Conservation (phyloP, 2,888 invertebrate species). For the Melinaea menophilus region DNA sequence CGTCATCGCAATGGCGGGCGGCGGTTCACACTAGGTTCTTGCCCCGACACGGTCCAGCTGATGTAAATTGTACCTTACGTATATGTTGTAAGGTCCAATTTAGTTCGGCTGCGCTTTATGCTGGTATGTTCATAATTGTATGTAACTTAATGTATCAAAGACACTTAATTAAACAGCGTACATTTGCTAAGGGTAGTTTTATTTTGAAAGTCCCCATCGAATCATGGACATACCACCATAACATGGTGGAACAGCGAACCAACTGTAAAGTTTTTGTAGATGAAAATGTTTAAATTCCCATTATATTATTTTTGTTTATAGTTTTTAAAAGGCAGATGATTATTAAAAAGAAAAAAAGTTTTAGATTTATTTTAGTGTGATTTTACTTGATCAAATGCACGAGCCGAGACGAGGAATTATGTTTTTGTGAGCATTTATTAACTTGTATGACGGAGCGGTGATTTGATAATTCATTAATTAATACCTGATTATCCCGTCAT, state of each 20-base stretch:
- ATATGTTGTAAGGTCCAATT: neutral
- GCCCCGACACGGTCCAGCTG: slow-evolving; percentile 20
- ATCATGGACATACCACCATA: slow-evolving; percentile 70
- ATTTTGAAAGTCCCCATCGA: slow-evolving; percentile 53
- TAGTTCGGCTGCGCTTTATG: slow-evolving; percentile 46
- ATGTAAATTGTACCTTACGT: neutral
- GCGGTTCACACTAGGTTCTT: slow-evolving; percentile 30
- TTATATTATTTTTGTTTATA: slow-evolving; percentile 34
- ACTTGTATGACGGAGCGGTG: slow-evolving; percentile 60
- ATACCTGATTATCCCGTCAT: slow-evolving; percentile 48
- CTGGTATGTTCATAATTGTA: slow-evolving; percentile 71
- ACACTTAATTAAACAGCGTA: slow-evolving; percentile 71
- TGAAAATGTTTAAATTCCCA: slow-evolving; percentile 49
- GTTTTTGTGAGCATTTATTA: slow-evolving; percentile 56
- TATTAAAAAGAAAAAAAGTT: slow-evolving; percentile 25
- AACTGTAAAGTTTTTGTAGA: slow-evolving; percentile 44
- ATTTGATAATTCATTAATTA: no score
- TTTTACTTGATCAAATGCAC: slow-evolving; percentile 25
- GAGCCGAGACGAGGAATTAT: slow-evolving; percentile 17
- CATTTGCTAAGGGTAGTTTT: slow-evolving; percentile 68
- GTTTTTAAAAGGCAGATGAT: slow-evolving; percentile 44
- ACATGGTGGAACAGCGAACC: slow-evolving; percentile 24
- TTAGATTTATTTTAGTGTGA: slow-evolving; percentile 40
- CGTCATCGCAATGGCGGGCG: neutral
- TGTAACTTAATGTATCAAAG: slow-evolving; percentile 59